Conservation (phyloP, 2,797 vertebrate species). For the Pteronotus mesoamericanus region DNA sequence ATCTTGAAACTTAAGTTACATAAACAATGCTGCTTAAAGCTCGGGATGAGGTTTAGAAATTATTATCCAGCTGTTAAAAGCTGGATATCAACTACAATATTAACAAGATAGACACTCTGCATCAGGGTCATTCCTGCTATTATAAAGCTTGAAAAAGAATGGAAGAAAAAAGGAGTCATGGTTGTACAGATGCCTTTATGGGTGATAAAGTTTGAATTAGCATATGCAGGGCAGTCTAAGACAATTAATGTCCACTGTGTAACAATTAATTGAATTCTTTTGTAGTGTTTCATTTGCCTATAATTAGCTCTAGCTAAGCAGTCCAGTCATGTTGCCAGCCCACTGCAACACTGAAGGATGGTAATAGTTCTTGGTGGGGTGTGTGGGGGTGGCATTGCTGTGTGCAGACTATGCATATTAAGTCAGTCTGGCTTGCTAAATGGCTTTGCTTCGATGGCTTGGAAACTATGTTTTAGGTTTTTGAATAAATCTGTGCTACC, state of each 20-base stretch:
- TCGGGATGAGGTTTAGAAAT: neutral
- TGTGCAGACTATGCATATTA: constrained; percentile 18
- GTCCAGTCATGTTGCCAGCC: constrained; percentile 58
- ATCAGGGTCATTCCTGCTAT: neutral
- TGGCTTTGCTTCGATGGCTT: neutral
- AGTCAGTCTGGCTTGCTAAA: constrained; percentile 39
- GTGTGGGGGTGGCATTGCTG: constrained; percentile 5
- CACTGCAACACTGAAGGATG: constrained; percentile 51
- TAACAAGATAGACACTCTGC: neutral
- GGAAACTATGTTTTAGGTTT: constrained; percentile 2
- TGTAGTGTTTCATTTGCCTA: constrained; percentile 46
- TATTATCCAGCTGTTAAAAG: neutral
- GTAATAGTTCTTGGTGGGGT: constrained; percentile 40
- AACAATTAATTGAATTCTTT: constrained; percentile 58
- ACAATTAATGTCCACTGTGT: constrained; percentile 58
- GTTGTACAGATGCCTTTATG: constrained; percentile 50
- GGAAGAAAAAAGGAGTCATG: constrained; percentile 32
- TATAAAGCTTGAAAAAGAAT: constrained; percentile 34
- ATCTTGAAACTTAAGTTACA: too few species aligned
- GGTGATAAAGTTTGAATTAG: constrained; percentile 23
- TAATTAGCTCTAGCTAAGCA: constrained; percentile 67
- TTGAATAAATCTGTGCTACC: constrained; percentile 12
- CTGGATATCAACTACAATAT: constrained; percentile 8
- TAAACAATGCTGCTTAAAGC: constrained; percentile 11
- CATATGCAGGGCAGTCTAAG: neutral